phyloP scores from a whole-genome alignment of 1,140 invertebrate genomes.

The Neodiprion virginianus region DNA sequence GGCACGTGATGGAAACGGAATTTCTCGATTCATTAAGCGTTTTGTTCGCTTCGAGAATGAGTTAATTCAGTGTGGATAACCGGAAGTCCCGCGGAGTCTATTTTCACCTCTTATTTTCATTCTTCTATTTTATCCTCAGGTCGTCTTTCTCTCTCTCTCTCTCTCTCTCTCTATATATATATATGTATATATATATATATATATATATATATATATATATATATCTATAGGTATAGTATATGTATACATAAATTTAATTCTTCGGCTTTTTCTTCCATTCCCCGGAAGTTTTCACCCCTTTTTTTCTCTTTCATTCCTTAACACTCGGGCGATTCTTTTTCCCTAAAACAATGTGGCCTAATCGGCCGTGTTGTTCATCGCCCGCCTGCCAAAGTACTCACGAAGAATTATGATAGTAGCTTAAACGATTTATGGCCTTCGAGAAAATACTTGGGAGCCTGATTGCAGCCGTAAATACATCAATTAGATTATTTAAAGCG shows the following conservation, averaged over 20 bases:
- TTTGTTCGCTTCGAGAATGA: slow-evolving; percentile 37
- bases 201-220: not conserved
- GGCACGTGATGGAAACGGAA: slow-evolving; percentile 28
- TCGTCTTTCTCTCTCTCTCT: not conserved
- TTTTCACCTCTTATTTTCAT: slow-evolving; percentile 3
- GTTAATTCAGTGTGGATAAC: slow-evolving; percentile 46
- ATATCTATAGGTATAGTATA: no score
- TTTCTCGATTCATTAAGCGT: slow-evolving; percentile 52
- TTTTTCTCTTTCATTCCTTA: not conserved
- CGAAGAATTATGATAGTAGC: not conserved
- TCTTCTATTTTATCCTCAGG: not conserved
- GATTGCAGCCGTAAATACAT: not conserved
- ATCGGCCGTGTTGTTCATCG: not conserved
- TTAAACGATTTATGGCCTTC: not conserved
- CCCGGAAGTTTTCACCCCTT: not conserved
- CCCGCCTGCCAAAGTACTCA: not conserved
- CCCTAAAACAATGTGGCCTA: slow-evolving; percentile 6
- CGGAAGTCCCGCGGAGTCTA: slow-evolving; percentile 28
- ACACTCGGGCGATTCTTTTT: not conserved
- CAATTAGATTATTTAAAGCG: slow-evolving; percentile 15
- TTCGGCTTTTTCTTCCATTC: not conserved
- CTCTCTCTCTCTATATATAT: not conserved
- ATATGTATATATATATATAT: not conserved
- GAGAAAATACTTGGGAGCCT: not conserved
- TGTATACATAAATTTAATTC: no score